Conservation (phyloP, 1,140 invertebrate species). For the Saxidomus purpurata region DNA sequence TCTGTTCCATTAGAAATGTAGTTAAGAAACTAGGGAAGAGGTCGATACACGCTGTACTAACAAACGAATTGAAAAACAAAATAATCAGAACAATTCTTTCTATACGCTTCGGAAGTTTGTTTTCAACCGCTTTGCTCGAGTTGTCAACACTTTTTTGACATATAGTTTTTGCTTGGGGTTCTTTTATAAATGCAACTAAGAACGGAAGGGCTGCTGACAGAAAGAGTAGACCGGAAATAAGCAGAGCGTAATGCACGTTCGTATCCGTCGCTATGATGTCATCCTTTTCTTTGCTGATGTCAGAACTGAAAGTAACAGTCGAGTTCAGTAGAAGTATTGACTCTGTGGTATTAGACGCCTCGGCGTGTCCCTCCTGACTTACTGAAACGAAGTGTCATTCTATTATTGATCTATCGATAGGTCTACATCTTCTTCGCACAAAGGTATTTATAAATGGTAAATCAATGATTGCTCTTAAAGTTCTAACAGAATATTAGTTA, state of each 20-base stretch:
- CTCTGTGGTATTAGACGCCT: background rate
- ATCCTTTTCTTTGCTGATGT: background rate
- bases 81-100: background rate
- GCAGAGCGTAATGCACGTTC: no score
- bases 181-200: no score
- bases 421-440: no score
- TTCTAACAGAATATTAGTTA: no score
- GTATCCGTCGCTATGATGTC: background rate
- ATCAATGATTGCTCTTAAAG: no score
- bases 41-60: conserved; percentile 62
- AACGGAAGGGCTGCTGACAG: no score
- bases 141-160: no score
- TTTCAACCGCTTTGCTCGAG: background rate
- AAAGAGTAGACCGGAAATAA: background rate
- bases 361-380: background rate
- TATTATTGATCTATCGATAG: no score
- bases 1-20: conserved; percentile 65
- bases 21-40: no score
- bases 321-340: background rate
- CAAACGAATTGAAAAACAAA: background rate
- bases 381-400: no score
- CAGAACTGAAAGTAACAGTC: background rate
- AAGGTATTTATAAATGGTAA: no score
- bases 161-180: background rate
- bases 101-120: background rate